Percentiles rank a stretch among this genome's conserved stretches.
Conservation (phyloP, 2,888 invertebrate genomes). For the Aplocera efformata region DNA sequence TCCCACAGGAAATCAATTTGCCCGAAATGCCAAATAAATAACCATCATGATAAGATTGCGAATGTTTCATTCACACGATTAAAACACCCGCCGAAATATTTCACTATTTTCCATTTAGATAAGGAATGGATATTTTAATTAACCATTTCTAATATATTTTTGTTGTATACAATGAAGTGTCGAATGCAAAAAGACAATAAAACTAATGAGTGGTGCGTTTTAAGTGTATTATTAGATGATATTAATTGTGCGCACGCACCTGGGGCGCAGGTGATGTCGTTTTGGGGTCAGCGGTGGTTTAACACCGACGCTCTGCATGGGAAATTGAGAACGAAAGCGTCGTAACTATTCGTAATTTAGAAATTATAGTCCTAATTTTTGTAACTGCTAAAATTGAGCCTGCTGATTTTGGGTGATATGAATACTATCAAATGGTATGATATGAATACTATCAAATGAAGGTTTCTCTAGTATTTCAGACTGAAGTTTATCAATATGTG, state of each 20-base stretch:
- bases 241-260: constrained; percentile 72
- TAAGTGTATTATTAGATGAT: constrained; percentile 67
- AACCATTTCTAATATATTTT: constrained; percentile 37
- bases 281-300: constrained; percentile 71
- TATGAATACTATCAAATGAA: no score
- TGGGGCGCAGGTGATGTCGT: constrained; percentile 72
- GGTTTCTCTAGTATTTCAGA: no score
- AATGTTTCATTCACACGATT: constrained; percentile 61
- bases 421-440: no score
- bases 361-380: constrained; percentile 11
- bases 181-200: constrained; percentile 51
- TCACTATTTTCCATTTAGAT: constrained; percentile 64
- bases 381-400: not conserved
- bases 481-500: no score
- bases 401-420: no score
- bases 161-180: constrained; percentile 29
- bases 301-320: constrained; percentile 50
- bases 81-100: constrained; percentile 44
- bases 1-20: constrained; percentile 61
- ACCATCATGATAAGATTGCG: constrained; percentile 60
- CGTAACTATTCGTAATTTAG: constrained; percentile 15
- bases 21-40: constrained; percentile 37
- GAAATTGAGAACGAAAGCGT: constrained; percentile 48
- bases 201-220: constrained; percentile 37
- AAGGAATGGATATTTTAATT: constrained; percentile 46